Evolutionary conservation across 2,113 vertebrate genomes (phyloP).

Genomic region (Nansenia antarctica): DNA sequence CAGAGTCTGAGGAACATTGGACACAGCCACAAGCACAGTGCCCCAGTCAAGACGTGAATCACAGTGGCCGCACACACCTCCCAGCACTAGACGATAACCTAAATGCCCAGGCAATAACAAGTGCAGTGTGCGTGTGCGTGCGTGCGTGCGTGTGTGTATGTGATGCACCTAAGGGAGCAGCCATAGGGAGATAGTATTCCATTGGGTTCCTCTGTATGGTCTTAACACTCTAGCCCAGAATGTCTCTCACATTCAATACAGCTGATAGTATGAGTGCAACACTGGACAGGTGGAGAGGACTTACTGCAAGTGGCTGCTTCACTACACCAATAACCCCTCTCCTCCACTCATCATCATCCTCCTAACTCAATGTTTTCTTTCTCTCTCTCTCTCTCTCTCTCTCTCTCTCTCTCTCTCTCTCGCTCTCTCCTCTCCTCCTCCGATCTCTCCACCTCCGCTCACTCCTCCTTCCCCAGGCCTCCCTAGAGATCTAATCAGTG

Average conservation of each 20-base stretch:
- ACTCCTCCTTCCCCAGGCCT: slow-evolving; percentile 6
- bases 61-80: slow-evolving; percentile 32
- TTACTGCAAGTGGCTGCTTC: slow-evolving; percentile 16
- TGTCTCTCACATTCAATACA: background rate
- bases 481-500: slow-evolving; percentile 44
- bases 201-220: background rate
- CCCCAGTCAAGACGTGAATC: slow-evolving; percentile 48
- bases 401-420: background rate
- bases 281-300: slow-evolving; percentile 1
- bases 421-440: background rate
- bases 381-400: slow-evolving; percentile 8
- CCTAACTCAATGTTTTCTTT: no score
- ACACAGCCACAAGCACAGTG: slow-evolving; percentile 47
- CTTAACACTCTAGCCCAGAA: background rate
- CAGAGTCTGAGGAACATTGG: slow-evolving; percentile 54
- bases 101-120: background rate
- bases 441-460: background rate
- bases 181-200: background rate
- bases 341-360: no score
- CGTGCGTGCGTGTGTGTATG: background rate
- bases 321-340: slow-evolving; percentile 18
- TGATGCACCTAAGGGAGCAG: background rate
- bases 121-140: background rate
- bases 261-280: background rate
- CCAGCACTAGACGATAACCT: slow-evolving; percentile 19